Base-by-base conservation (phyloP, 2,888 invertebrate species). In the Leucoptera coffeella region DNA sequence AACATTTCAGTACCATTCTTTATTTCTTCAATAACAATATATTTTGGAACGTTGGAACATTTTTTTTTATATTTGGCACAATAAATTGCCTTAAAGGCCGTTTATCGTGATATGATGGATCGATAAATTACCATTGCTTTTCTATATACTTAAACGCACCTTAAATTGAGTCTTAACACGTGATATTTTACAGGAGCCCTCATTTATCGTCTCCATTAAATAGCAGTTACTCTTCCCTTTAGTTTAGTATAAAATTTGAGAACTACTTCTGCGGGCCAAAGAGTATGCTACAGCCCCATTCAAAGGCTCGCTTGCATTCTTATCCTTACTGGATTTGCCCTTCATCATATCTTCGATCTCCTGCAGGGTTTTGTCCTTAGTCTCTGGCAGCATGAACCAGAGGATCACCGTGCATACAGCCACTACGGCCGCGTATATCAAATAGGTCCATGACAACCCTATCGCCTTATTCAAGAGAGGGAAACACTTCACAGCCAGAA, bases 321-420 rank as follows among this genome's bases (percentile, higher is more conserved):
- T 14, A 22, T 30, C 26, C 8, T 5, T 5, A 13, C 12, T 7
- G 8, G 14, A 4, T 22, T 24, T 29, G 0, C 60, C 65, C 35
- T 56, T 49, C 35, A 77, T 75, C 21, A 45, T 46, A 21, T 76
- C 74, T 37, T 82, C 81, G 29, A 83, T 83, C 40, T 82, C 79
- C 28, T 77, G 64, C 8, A 82, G 58, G 4, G 80, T 77, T 31
- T 69, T 78, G 26, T 78, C 77, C 34, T 78, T 80, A 0, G 83
- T 84, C 46, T 83, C 82, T 0, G 83, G 83, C 28, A 83, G 48
- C 42, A 73, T 51, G 32, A 75, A 74, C 31, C 77, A 67, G 26
- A 78, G 67, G 1, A 77, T 35, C 2, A 57, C 45, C 19, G 80
- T 71, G 19, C 75, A 41, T 1, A 73, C 35, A 0, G 74, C 53